phyloP scores from a whole-genome alignment of 92 coral and sea anemone genomes.

The Porites rus region DNA sequence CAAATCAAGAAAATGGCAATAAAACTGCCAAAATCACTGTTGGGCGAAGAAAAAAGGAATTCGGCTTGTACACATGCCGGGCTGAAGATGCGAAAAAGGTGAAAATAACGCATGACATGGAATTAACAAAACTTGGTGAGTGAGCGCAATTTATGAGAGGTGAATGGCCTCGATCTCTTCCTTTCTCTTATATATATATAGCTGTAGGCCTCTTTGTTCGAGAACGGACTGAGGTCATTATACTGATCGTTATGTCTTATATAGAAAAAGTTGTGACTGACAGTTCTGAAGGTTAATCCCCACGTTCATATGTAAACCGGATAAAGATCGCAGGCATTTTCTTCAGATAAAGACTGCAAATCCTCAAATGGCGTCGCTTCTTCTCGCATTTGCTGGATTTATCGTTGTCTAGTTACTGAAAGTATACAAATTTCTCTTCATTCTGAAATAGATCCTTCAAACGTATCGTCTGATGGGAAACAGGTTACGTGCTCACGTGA shows the following conservation, averaged over 20 bases:
- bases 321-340: too few relatives aligned
- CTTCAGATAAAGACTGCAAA: too few relatives aligned
- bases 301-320: too few relatives aligned
- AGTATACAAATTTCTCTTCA: background rate
- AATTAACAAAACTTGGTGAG: conserved; percentile 58
- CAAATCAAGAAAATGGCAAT: conserved; percentile 8
- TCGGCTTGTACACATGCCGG: conserved; percentile 51
- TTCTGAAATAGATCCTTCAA: conserved; percentile 2
- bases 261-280: too few relatives aligned
- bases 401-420: too few relatives aligned
- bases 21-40: conserved; percentile 4
- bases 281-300: too few relatives aligned
- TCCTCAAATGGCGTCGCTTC: too few relatives aligned
- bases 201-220: too few relatives aligned
- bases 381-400: too few relatives aligned
- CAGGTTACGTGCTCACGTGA: conserved; percentile 27
- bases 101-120: conserved; percentile 32
- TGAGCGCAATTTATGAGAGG: background rate
- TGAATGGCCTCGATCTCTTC: background rate
- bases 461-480: conserved; percentile 26
- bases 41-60: conserved; percentile 4
- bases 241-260: too few relatives aligned
- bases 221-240: too few relatives aligned
- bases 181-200: background rate
- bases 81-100: conserved; percentile 41